Evolutionary conservation across 2,888 invertebrate species (phyloP).

Genomic region (Charanyca ferruginea): DNA sequence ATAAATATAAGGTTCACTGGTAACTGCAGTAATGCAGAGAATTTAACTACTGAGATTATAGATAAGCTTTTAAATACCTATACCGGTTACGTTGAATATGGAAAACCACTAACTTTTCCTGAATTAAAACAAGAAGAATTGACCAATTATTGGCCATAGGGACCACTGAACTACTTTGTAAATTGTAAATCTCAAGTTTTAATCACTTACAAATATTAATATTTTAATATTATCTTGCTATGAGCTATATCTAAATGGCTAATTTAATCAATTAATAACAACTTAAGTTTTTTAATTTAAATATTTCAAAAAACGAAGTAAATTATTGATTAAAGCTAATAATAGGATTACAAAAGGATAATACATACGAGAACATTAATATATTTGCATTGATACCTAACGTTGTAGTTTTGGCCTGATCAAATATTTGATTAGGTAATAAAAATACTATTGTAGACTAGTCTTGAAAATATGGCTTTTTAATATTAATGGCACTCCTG

Average conservation of each 20-base stretch:
- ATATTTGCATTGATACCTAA: conserved; percentile 5
- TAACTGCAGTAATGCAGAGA: conserved; percentile 24
- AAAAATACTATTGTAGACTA: no score
- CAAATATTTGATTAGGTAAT: conserved; percentile 29
- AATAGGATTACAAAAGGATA: conserved; percentile 16
- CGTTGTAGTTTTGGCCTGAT: conserved; percentile 2
- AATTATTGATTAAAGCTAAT: conserved; percentile 20
- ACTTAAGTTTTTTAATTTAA: conserved; percentile 5
- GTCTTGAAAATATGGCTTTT: no score
- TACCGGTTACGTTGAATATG: conserved; percentile 16
- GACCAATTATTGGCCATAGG: no score
- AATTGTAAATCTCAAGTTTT: conserved; percentile 3
- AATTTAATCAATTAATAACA: conserved; percentile 42
- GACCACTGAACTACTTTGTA: no score
- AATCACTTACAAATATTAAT: conserved; percentile 18
- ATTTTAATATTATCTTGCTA: conserved; percentile 5
- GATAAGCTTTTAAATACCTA: conserved; percentile 29
- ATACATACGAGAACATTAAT: conserved; percentile 10
- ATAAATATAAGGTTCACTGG: conserved; percentile 29
- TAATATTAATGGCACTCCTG: no score
- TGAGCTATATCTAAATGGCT: conserved; percentile 19
- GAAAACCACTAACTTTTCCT: neutral
- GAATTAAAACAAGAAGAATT: neutral
- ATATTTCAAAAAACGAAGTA: conserved; percentile 15
- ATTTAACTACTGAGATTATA: conserved; percentile 21